Percentiles rank a stretch among this genome's conserved stretches.
Evolutionary conservation across 2,888 invertebrate genomes (phyloP).

Genomic region (Meta bourneti): DNA sequence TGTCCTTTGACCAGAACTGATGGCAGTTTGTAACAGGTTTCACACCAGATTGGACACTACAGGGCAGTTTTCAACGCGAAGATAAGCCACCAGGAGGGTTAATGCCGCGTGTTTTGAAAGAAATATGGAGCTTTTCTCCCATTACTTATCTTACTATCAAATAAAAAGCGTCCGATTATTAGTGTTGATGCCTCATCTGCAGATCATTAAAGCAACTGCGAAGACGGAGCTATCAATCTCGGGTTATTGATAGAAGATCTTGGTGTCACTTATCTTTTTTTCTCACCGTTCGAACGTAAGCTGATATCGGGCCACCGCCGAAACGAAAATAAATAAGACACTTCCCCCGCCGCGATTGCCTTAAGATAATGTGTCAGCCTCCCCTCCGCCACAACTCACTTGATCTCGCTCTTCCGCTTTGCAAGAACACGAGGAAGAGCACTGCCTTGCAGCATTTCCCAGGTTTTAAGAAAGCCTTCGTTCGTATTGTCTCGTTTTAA

Average conservation of each 20-base stretch:
- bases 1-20: too few relatives aligned
- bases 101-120: too few relatives aligned
- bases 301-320: constrained; percentile 32
- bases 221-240: constrained; percentile 27
- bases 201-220: constrained; percentile 33
- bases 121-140: too few relatives aligned
- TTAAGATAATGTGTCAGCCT: constrained; percentile 10
- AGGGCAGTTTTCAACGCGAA: too few relatives aligned
- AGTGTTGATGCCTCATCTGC: constrained; percentile 36
- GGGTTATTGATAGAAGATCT: constrained; percentile 38
- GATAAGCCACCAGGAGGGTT: too few relatives aligned
- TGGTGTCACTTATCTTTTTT: constrained; percentile 21
- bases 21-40: too few relatives aligned
- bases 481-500: background rate
- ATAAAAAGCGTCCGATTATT: background rate
- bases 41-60: too few relatives aligned
- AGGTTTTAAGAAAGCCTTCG: background rate
- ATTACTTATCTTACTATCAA: too few relatives aligned
- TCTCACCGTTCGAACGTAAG: constrained; percentile 26
- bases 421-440: background rate
- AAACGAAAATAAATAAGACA: constrained; percentile 52
- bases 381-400: background rate
- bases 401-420: background rate
- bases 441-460: background rate
- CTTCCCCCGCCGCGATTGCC: constrained; percentile 23